These are phyloP conservation scores for Apodemia hepburni DNA, from an alignment of 2,888 invertebrate species.

Conservation along the genomic window DNA sequence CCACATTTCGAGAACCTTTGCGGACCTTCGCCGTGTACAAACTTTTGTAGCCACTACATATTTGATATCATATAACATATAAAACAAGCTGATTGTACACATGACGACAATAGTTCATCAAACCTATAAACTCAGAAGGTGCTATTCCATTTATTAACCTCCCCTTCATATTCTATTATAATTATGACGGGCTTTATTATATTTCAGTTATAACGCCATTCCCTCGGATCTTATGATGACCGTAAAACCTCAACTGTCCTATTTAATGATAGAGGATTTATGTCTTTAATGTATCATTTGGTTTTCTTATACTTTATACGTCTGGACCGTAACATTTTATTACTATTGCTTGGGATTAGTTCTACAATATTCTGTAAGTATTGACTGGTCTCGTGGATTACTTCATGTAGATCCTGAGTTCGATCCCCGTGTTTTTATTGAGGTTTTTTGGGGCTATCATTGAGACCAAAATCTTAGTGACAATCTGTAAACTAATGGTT, in stretches of 20 bases:
- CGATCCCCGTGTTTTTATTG: too few relatives aligned
- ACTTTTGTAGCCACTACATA: too few relatives aligned
- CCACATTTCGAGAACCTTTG: too few relatives aligned
- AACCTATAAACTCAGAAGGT: not conserved
- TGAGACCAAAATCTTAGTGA: too few relatives aligned
- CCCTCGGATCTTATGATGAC: conserved; percentile 34
- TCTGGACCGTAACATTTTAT: conserved; percentile 49
- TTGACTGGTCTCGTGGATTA: too few relatives aligned
- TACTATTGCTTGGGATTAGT: conserved; percentile 52
- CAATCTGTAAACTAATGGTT: too few relatives aligned
- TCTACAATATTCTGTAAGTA: conserved; percentile 13
- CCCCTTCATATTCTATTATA: conserved; percentile 15
- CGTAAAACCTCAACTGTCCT: conserved; percentile 50
- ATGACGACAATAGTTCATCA: not conserved
- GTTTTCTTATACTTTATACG: conserved; percentile 47
- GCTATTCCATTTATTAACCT: conserved; percentile 2
- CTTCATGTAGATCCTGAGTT: too few relatives aligned
- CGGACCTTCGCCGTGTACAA: too few relatives aligned
- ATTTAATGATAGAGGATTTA: conserved; percentile 53
- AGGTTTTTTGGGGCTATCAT: too few relatives aligned
- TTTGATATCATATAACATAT: too few relatives aligned
- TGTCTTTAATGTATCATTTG: conserved; percentile 63
- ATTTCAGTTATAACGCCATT: conserved; percentile 10
- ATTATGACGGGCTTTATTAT: conserved; percentile 14
- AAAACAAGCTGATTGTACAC: not conserved